Evolutionary conservation across 1,140 invertebrate species (phyloP), one percentile per base, ranked within the genome.

Genomic region (Heliconius eleuchia): DNA sequence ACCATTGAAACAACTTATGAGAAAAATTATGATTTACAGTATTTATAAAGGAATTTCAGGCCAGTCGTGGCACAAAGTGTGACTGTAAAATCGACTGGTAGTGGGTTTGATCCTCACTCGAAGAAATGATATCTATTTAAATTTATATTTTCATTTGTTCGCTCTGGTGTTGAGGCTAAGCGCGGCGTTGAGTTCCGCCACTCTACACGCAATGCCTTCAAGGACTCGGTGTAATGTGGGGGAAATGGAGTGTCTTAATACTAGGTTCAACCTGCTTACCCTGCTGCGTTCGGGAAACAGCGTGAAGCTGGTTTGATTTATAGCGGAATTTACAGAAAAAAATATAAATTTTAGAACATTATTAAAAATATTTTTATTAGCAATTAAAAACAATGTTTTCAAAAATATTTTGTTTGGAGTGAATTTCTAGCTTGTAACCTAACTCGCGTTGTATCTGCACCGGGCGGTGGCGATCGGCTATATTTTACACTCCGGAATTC

Each of bases 401-500:
- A 18, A 52, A 66, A 23, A 23, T 4, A 66, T 30, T 66, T 66
- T 16, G 27, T 27, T 66, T 13, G 11, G 27, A 2, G 2, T 5
- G 27, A 66, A 66, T 66, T 66, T 66, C 30, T 66, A 66, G 60
- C 3, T 3, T 30, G 60, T 66, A 66, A 66, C 42, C 46, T 66
- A 76, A 76, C 46, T 8, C 71, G 42, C 19, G 73, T 74, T 77
- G 79, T 79, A 81, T 79, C 77, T 73, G 70, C 60, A 78, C 27
- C 60, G 46, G 42, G 76, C 76, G 57, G 75, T 76, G 77, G 60
- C 74, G 42, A 81, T 81, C 77, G 75, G 82, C 77, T 77, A 83
- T 83, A 83, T 79, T 71, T 83, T 73, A 83, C 77, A 79, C 79
- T 77, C 79, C 82, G 80, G 82, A 83, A 83, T 79, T 83, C 80